phyloP scores from a whole-genome alignment of 2,113 vertebrate species.

The Marcusenius ussheri region DNA sequence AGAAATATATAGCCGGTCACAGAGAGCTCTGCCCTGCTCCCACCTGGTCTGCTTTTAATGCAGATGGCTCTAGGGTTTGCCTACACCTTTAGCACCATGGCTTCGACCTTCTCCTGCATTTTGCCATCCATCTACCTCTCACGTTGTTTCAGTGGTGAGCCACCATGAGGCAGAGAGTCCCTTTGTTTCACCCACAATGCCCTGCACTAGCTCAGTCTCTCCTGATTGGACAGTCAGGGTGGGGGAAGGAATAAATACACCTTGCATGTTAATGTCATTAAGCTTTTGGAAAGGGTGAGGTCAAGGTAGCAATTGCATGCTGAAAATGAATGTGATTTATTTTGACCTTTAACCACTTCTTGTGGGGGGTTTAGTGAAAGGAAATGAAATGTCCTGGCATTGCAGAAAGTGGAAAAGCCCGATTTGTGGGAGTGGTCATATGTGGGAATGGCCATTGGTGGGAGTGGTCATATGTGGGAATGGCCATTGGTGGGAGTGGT shows the following conservation, averaged over 20 bases:
- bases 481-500: no score
- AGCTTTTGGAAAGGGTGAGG: not conserved
- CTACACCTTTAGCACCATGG: not conserved
- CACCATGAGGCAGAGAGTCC: not conserved
- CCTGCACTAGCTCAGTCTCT: not conserved
- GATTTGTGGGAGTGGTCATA: not conserved
- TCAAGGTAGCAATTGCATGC: not conserved
- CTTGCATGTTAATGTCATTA: not conserved
- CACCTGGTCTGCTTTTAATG: not conserved
- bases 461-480: no score
- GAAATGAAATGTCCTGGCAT: not conserved
- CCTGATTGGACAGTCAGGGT: not conserved
- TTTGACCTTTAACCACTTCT: not conserved
- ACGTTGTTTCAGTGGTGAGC: not conserved
- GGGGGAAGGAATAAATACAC: not conserved
- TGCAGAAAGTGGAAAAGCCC: not conserved
- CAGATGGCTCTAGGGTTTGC: not conserved
- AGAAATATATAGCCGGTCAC: not conserved
- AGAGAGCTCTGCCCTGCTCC: not conserved
- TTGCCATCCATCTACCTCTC: not conserved
- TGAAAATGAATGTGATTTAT: not conserved
- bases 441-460: no score
- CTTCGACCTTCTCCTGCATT: not conserved
- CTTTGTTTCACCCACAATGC: not conserved
- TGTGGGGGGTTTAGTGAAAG: not conserved